Conservation (phyloP, 2,797 vertebrate genomes). For the Lutjanus campechanus region DNA sequence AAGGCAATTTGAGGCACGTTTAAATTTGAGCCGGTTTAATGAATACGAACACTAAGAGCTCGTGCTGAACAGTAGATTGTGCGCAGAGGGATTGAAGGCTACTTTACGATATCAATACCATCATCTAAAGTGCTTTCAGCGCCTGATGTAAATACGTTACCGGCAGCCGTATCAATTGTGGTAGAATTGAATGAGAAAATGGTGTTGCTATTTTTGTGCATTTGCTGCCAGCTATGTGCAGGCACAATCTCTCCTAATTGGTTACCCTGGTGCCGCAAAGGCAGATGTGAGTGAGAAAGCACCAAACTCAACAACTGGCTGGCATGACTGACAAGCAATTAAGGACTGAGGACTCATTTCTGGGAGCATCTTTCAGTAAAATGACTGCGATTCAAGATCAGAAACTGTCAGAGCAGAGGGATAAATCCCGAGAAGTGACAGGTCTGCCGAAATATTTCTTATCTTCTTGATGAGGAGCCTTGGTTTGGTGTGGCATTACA, state of each 20-base stretch:
- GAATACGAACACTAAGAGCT: conserved; percentile 45
- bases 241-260: conserved; percentile 57
- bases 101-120: conserved; percentile 62
- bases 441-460: conserved; percentile 5
- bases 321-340: conserved; percentile 58
- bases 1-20: conserved; percentile 27
- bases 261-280: conserved; percentile 37
- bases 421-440: conserved; percentile 1
- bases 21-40: conserved; percentile 44
- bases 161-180: conserved; percentile 43
- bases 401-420: neutral
- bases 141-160: conserved; percentile 67
- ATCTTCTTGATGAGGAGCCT: conserved; percentile 26
- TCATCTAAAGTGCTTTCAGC: conserved; percentile 66
- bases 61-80: conserved; percentile 31
- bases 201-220: conserved; percentile 41
- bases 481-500: conserved; percentile 12
- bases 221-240: conserved; percentile 40
- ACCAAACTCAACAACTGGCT: conserved; percentile 34
- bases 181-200: conserved; percentile 55
- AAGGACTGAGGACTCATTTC: conserved; percentile 30
- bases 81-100: conserved; percentile 26
- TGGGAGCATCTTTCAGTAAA: conserved; percentile 27
- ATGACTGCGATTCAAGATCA: conserved; percentile 14
- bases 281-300: conserved; percentile 58